Evolutionary conservation across 2,888 invertebrate genomes (phyloP).

Genomic region (Caenorhabditis japonica): DNA sequence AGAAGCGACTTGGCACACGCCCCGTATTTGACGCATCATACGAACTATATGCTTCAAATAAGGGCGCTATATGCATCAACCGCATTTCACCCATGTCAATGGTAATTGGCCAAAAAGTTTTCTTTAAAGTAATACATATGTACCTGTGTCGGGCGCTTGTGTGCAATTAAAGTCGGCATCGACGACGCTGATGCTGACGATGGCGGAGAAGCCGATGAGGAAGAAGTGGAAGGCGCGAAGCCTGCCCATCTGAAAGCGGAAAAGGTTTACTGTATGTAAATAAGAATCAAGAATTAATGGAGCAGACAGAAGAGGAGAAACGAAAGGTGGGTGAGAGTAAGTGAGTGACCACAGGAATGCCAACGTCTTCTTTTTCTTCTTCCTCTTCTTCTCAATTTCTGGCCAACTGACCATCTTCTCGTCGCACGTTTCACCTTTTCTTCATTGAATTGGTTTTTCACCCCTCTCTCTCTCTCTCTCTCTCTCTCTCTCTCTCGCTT

Average conservation of each 20-base stretch:
- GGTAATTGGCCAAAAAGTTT: too few relatives aligned
- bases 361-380: constrained; percentile 4
- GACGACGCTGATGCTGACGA: background rate
- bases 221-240: constrained; percentile 35
- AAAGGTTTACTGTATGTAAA: background rate
- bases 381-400: constrained; percentile 6
- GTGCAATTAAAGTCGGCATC: constrained; percentile 47
- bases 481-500: background rate
- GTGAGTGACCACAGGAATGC: background rate
- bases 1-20: too few relatives aligned
- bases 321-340: background rate
- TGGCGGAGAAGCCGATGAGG: constrained; percentile 7
- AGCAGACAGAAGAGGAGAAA: background rate
- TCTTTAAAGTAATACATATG: too few relatives aligned
- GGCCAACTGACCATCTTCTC: constrained; percentile 17
- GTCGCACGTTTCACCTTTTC: background rate
- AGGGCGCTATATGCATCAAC: too few relatives aligned
- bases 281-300: background rate
- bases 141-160: constrained; percentile 45
- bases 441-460: too few relatives aligned
- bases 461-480: background rate
- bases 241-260: constrained; percentile 40
- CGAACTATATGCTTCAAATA: too few relatives aligned
- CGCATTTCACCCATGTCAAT: too few relatives aligned
- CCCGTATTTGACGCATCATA: too few relatives aligned